phyloP scores from a whole-genome alignment of 2,888 invertebrate species.

The Drosophila peninsularis region DNA sequence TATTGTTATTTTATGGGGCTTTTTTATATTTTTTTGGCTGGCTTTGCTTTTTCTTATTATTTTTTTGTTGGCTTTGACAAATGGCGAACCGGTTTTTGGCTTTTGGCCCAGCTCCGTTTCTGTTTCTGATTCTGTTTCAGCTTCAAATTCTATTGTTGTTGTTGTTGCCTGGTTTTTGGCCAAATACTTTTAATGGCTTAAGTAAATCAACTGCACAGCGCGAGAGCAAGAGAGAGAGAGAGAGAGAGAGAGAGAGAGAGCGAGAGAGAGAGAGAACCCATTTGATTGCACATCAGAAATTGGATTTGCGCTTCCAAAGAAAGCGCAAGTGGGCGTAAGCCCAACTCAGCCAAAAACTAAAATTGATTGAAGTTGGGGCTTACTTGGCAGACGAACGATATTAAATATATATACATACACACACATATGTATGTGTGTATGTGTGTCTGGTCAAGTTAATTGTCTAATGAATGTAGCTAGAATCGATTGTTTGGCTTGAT shows the following conservation, averaged over 20 bases:
- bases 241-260: not conserved
- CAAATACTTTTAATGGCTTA: slow-evolving; percentile 46
- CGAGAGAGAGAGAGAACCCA: not conserved
- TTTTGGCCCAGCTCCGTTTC: slow-evolving; percentile 61
- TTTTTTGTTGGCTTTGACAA: slow-evolving; percentile 57
- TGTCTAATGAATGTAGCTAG: slow-evolving; percentile 61
- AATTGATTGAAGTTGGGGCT: not conserved
- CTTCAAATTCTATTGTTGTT: slow-evolving; percentile 14
- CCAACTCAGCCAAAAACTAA: slow-evolving; percentile 1
- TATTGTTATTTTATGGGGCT: slow-evolving; percentile 60
- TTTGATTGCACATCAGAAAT: slow-evolving; percentile 14
- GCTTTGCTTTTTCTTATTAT: slow-evolving; percentile 10
- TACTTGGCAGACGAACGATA: slow-evolving; percentile 2
- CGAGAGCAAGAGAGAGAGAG: not conserved
- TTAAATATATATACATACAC: not conserved
- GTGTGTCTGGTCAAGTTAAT: slow-evolving; percentile 43
- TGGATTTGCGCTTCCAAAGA: slow-evolving; percentile 44
- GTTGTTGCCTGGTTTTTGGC: slow-evolving; percentile 31
- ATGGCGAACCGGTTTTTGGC: slow-evolving; percentile 73
- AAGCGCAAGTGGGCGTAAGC: slow-evolving; percentile 64
- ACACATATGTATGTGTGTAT: not conserved
- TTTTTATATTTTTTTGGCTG: slow-evolving; percentile 27
- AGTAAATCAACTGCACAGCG: slow-evolving; percentile 40
- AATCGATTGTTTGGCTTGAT: slow-evolving; percentile 58
- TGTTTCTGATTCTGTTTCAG: slow-evolving; percentile 21